Percentiles rank a stretch among this genome's conserved stretches.
These are phyloP conservation scores for Stenotaenia linearis DNA, from an alignment of 2,888 invertebrate genomes.

Conservation along the genomic window DNA sequence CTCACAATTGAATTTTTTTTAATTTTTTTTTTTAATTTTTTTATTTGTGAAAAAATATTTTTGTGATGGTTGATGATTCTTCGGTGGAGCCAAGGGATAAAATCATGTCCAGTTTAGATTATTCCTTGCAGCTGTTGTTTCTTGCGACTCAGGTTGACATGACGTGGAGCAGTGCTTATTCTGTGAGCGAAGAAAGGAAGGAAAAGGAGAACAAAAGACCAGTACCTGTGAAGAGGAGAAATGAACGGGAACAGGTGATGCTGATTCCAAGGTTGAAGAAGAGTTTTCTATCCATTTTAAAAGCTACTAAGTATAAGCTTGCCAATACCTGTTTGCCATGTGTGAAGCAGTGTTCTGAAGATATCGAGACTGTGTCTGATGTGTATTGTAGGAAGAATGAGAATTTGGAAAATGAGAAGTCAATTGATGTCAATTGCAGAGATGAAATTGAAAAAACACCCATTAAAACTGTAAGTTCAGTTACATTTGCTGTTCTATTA, in stretches of 20 bases:
- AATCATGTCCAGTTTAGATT: background rate
- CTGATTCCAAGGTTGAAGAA: background rate
- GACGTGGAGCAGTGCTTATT: background rate
- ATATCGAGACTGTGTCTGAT: background rate
- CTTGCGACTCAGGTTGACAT: background rate
- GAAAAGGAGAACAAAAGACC: background rate
- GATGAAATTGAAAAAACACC: background rate
- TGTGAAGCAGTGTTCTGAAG: background rate
- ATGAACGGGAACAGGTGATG: background rate
- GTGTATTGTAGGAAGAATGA: background rate
- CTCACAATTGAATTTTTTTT: background rate
- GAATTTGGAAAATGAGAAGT: background rate
- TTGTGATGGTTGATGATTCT: background rate
- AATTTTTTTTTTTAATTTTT: too few species aligned
- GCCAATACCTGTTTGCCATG: background rate
- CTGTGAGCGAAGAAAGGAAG: background rate
- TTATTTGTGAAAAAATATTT: background rate
- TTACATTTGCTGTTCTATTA: too few species aligned
- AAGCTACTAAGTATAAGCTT: background rate
- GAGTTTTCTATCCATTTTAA: background rate
- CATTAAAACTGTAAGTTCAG: background rate
- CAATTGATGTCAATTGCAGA: background rate
- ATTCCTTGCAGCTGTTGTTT: background rate
- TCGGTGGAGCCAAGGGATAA: background rate
- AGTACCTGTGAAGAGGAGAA: background rate